Evolutionary conservation across 2,797 vertebrate species (phyloP), one percentile per base, ranked within the genome.

Genomic region (Salmo trutta): DNA sequence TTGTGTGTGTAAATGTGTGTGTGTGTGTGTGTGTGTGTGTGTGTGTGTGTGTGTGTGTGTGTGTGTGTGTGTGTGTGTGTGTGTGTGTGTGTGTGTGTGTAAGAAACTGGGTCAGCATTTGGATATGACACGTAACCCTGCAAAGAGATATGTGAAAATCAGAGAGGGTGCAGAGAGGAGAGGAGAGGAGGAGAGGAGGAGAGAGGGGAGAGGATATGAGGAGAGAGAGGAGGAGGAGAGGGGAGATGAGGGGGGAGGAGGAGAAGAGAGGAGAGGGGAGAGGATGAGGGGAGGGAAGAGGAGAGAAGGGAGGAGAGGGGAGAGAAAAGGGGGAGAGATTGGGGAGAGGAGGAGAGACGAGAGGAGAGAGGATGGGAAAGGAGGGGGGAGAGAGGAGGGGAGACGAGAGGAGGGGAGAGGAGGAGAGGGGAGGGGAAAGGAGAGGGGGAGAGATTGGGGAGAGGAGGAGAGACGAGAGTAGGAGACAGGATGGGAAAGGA

Each of bases 31-130:
- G 6, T 10, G 36, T 70, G 1, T 70, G 36, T 41, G 17, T 4
- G 67, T 12, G 24, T 33, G 79, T 77, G 73, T 79, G 77, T 67
- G 36, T 74, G 59, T 78, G 69, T 79, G 8, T 8, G 47, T 73
- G 71, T 21, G 62, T 24, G 75, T 74, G 69, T 59, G 31, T 52
- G 77, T 73, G 78, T 68, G 24, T 27, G 27, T 52, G 75, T 75
- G 78, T 65, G 24, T 51, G 12, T 33, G 73, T 27, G 84, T 88
- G 51, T 29, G 88, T 77, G 81, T 88, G 87, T 79, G 86, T 89
- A 75, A 89, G 90, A 94, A 95, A 94, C 86, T 94, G 94, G 93
- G 94, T 95, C 93, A 95, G 89, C 88, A 91, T 92, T 91, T 73
- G 80, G 86, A 94, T 93, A 88, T 94, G 93, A 94, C 93, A 93